These are phyloP conservation scores for Spondyliosoma cantharus DNA, from an alignment of 2,797 vertebrate genomes.

Conservation along the genomic window DNA sequence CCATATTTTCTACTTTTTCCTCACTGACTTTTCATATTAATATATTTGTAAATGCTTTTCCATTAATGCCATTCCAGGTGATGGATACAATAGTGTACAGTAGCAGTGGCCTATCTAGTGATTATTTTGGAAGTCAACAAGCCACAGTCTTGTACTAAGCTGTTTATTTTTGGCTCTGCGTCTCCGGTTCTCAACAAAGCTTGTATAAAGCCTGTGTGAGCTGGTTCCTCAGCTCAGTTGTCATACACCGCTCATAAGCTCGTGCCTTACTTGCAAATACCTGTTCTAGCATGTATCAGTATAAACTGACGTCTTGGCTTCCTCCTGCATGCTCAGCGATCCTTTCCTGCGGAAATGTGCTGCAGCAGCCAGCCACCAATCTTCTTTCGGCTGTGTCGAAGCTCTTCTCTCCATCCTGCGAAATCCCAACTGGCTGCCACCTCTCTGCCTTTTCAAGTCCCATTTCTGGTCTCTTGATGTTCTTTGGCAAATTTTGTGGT, in stretches of 20 bases:
- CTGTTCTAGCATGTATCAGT: conserved; percentile 43
- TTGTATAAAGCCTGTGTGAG: conserved; percentile 66
- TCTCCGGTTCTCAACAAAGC: conserved; percentile 67
- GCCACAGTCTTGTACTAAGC: conserved; percentile 56
- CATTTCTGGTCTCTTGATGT: neutral
- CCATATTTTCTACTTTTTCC: neutral
- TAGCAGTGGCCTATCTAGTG: conserved; percentile 3
- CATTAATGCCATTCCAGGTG: neutral
- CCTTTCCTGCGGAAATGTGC: conserved; percentile 31
- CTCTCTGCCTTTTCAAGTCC: conserved; percentile 11
- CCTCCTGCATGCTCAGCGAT: conserved; percentile 4
- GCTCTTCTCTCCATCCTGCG: conserved; percentile 16
- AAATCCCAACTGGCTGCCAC: conserved; percentile 24
- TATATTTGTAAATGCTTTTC: neutral
- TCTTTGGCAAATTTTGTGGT: neutral
- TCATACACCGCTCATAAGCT: conserved; percentile 36
- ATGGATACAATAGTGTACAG: conserved; percentile 7
- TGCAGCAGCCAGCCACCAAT: conserved; percentile 25
- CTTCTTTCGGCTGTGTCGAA: conserved; percentile 14
- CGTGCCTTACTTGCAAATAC: conserved; percentile 42
- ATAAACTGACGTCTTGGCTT: conserved; percentile 33
- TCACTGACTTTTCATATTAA: neutral
- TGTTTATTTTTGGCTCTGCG: conserved; percentile 70
- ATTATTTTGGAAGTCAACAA: conserved; percentile 56
- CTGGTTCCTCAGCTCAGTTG: conserved; percentile 54